A percentile compares a stretch with the other conserved stretches of the same genome.
phyloP scores from a whole-genome alignment of 2,797 vertebrate genomes.

The Thamnophis elegans region DNA sequence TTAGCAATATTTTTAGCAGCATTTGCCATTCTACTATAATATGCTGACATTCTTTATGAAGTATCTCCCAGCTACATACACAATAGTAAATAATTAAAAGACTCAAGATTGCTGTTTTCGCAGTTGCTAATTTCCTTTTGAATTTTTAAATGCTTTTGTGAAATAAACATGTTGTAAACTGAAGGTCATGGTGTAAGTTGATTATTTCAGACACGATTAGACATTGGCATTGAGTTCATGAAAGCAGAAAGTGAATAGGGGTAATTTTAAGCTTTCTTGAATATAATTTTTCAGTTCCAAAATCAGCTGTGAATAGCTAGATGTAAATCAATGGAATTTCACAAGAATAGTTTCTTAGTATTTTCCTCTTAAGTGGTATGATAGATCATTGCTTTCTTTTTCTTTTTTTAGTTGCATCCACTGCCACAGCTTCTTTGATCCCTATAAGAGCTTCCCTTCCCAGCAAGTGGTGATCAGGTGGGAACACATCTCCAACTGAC shows the following conservation, averaged over 20 bases:
- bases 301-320: not conserved
- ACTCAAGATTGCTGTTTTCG: slow-evolving; percentile 7
- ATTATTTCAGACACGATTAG: not conserved
- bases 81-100: slow-evolving; percentile 30
- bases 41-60: slow-evolving; percentile 26
- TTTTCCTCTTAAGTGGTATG: not conserved
- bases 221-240: not conserved
- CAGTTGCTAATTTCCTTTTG: slow-evolving; percentile 18
- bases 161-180: slow-evolving; percentile 28
- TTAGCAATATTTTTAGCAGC: not conserved
- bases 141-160: slow-evolving; percentile 33
- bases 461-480: not conserved
- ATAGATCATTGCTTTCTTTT: not conserved
- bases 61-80: slow-evolving; percentile 3
- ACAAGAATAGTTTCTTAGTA: not conserved
- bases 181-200: slow-evolving; percentile 25
- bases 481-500: not conserved
- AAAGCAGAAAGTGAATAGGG: not conserved
- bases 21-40: slow-evolving; percentile 20
- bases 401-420: not conserved
- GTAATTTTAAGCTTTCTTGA: not conserved
- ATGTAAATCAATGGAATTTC: not conserved
- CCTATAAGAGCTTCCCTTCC: not conserved
- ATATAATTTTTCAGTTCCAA: not conserved
- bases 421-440: not conserved